Evolutionary conservation across 2,888 invertebrate species (phyloP), one percentile per base, ranked within the genome.

Genomic region (Acrobasis consociella): DNA sequence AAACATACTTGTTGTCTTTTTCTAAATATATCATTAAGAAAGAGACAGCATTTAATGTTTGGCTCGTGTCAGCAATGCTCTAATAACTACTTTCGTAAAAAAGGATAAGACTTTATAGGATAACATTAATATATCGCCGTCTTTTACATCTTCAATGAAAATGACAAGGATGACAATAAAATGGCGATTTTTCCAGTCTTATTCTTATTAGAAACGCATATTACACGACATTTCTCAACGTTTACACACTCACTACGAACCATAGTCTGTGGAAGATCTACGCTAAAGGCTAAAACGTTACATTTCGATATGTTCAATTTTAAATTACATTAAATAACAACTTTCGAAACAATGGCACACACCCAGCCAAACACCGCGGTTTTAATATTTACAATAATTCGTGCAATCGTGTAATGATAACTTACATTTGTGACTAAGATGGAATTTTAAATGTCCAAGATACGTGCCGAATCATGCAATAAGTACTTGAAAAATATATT

Each of bases 201-300:
- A 31, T 10, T 17, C 5, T 31, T 17, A 31, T 8, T 49, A 16
- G 16, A 31, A 37, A 16, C 49, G 37, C 50, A 50, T 38, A 38
- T 16, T 16, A 60, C 9, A 52, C 49, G 62, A 38, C 58, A 63
- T 60, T 46, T 58, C 56, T 62, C 62, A 76, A 78, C 76, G 74
- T 77, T 77, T 76, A 79, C 80, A 80, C 83, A 81, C 82, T 74
- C 81, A 79, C 85, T 85, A 86, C 81, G 73, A 73, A 79, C 67
- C 73, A 75, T 78, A 81, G 78, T 82, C 81, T 74, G 82, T 86
- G 91, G 91, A 92, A 92, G 92, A 91, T 81, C 91, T 92, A 92
- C 82, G 74, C 91, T 91, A 91, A 89, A 88, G 86, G 89, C 91
- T 92, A 91, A 85, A 83, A 84, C 81, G 86, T 89, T 88, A 89